Base-by-base conservation (phyloP, 1,140 invertebrate species). In the Drosophila ambigua region DNA sequence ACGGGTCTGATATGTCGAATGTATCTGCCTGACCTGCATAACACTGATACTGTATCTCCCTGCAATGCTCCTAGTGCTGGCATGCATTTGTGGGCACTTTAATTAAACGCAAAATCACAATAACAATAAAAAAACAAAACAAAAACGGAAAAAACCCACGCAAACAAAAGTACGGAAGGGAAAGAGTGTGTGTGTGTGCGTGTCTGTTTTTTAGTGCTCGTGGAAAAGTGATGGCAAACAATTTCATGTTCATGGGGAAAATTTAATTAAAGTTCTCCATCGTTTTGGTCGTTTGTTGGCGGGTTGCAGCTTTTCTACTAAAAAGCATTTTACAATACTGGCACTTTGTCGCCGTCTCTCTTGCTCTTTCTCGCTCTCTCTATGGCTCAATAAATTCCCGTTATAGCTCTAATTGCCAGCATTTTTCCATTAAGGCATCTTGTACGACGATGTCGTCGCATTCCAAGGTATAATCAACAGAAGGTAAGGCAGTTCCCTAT, bases 61-160 rank as follows among this genome's bases (percentile, higher is more conserved):
- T 6, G 26, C 26, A 7, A 39, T 39, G 13, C 35, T 13, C 4
- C 35, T 5, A 11, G 35, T 35, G 31, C 31, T 35, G 35, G 11
- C 1, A 23, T 53, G 51, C 28, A 46, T 41, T 24, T 64, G 45
- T 43, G 35, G 69, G 65, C 67, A 58, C 64, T 71, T 71, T 71
- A 71, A 71, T 69, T 71, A 71, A 69, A 69, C 64, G 67, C 67
- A 69, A 65, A 69, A 58, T 69, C 67, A 35, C 45, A 26, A 57
- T 63, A 62, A 67, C 1, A 20, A 20, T 20, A 20, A 20, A 20
- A 20, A 20, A 20, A 20, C 1, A 0, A 48, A 55, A 68, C 31
- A 48, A 24, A 8, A 49, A 54, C 49, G 23, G 41, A 41, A 15
- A 15, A 52, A 20, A 20, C n/a, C 2, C 9, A 31, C 23, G 28